Conservation (phyloP, 2,797 vertebrate genomes). For the Phrynocephalus vlangalii region DNA sequence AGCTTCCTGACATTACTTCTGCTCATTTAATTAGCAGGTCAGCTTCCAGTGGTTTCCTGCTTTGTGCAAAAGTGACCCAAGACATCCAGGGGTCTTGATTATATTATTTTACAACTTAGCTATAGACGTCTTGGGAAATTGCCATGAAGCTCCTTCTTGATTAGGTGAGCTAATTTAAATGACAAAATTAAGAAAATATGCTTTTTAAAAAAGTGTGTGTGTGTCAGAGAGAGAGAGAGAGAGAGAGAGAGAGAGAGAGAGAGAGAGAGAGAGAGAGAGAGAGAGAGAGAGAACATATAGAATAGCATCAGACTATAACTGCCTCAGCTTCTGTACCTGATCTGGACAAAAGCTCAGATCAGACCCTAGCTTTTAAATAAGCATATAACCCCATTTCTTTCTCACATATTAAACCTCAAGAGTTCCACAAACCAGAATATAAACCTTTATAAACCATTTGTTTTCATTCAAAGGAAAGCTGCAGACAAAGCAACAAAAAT, state of each 20-base stretch:
- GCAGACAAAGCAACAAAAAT: neutral
- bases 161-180: fast-evolving
- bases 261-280: too few relatives aligned
- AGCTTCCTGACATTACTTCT: neutral
- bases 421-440: neutral
- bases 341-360: neutral
- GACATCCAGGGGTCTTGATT: neutral
- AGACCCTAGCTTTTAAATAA: fast-evolving
- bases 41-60: neutral
- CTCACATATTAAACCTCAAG: neutral
- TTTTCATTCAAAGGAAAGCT: neutral
- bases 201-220: neutral
- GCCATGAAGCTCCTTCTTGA: neutral
- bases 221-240: too few relatives aligned
- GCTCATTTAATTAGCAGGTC: neutral
- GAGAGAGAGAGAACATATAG: neutral
- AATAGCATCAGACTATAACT: neutral
- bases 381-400: neutral
- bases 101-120: neutral
- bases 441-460: neutral
- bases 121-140: neutral
- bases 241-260: too few relatives aligned
- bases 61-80: neutral
- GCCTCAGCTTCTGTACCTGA: neutral
- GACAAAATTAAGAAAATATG: neutral